These are phyloP conservation scores for Catotricha subobsoleta DNA, from an alignment of 2,888 invertebrate species.

Conservation along the genomic window DNA sequence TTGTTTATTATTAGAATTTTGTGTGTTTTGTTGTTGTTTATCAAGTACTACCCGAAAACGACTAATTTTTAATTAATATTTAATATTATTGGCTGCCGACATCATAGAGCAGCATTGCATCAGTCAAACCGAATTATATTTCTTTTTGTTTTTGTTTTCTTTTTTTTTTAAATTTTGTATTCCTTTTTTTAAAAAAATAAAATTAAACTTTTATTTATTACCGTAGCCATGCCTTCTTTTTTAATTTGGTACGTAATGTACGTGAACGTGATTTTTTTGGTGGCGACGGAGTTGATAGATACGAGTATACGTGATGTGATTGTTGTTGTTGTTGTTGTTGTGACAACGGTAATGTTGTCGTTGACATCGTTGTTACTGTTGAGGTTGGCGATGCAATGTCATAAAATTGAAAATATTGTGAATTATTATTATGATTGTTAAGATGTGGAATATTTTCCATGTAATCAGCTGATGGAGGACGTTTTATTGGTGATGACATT, in stretches of 20 bases:
- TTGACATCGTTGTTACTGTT: not conserved
- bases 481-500: constrained; percentile 23
- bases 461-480: constrained; percentile 23
- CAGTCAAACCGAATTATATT: too few relatives aligned
- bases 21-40: too few relatives aligned
- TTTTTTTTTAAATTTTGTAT: too few relatives aligned
- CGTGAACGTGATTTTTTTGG: constrained; percentile 23
- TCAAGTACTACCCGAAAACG: too few relatives aligned
- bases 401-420: not conserved
- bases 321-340: constrained; percentile 10
- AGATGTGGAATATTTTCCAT: constrained; percentile 17
- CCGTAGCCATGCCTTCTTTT: constrained; percentile 26
- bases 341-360: not conserved
- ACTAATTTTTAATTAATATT: too few relatives aligned
- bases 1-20: too few relatives aligned
- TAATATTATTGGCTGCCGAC: too few relatives aligned
- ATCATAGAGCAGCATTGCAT: too few relatives aligned
- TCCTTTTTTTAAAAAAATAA: too few relatives aligned
- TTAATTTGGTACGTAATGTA: constrained; percentile 25
- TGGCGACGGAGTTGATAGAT: constrained; percentile 14
- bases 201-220: too few relatives aligned
- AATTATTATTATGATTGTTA: not conserved
- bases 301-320: constrained; percentile 8
- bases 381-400: not conserved
- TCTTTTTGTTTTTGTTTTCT: too few relatives aligned